Percentiles rank a stretch among this genome's conserved stretches.
Evolutionary conservation across 2,797 vertebrate species (phyloP).

Genomic region (Okamejei kenojei): DNA sequence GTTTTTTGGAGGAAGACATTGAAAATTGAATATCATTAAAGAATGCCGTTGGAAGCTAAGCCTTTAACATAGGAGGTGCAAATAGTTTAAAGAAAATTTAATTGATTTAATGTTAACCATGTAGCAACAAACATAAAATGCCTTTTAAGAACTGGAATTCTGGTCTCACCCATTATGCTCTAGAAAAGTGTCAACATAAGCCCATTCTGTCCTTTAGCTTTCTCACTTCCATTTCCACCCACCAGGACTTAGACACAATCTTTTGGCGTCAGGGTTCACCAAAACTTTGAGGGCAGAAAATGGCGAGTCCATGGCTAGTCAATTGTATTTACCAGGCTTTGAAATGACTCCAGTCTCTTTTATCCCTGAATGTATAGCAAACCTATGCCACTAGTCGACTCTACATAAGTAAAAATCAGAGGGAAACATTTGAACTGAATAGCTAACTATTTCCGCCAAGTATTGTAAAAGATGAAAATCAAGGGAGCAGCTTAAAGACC

Average conservation of each 20-base stretch:
- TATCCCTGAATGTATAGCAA: neutral
- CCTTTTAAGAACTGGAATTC: neutral
- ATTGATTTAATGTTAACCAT: neutral
- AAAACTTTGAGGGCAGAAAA: neutral
- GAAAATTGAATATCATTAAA: neutral
- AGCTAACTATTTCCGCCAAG: neutral
- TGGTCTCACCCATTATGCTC: too few relatives aligned
- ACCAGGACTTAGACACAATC: neutral
- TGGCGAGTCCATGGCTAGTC: neutral
- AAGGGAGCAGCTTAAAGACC: neutral
- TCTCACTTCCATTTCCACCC: neutral
- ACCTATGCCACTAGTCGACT: neutral
- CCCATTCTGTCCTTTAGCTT: neutral
- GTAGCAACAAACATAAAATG: neutral
- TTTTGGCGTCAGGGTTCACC: neutral
- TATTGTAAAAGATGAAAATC: neutral
- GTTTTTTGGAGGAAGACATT: neutral
- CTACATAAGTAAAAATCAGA: neutral
- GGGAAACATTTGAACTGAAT: neutral
- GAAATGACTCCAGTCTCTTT: neutral
- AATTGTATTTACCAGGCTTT: neutral
- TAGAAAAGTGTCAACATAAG: neutral
- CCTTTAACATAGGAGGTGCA: neutral
- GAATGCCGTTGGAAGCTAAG: neutral
- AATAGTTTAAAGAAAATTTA: neutral